Evolutionary conservation across 2,888 invertebrate species (phyloP).

Genomic region (Melangyna quadrimaculata): DNA sequence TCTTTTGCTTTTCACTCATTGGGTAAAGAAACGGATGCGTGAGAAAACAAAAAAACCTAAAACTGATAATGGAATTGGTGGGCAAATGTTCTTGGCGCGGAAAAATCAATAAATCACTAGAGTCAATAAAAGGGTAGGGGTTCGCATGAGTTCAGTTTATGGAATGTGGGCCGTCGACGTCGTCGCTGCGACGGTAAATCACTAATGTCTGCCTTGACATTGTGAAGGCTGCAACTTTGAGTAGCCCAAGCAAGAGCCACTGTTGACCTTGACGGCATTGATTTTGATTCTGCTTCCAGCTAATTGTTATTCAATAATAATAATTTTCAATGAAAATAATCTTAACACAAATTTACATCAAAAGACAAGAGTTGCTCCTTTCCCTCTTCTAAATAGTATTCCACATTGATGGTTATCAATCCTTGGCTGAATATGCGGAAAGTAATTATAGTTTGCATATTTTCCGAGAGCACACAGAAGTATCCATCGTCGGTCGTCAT

Average conservation of each 20-base stretch:
- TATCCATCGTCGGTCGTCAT: slow-evolving; percentile 87
- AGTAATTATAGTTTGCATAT: slow-evolving; percentile 86
- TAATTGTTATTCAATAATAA: slow-evolving; percentile 21
- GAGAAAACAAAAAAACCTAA: slow-evolving; percentile 9
- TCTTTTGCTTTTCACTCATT: slow-evolving; percentile 15
- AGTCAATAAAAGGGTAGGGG: slow-evolving; percentile 20
- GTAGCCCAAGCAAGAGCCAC: neutral
- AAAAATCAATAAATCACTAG: slow-evolving; percentile 64
- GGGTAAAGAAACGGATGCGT: slow-evolving; percentile 36
- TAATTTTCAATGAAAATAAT: neutral
- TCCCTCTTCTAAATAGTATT: slow-evolving; percentile 89
- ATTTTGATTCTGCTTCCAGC: slow-evolving; percentile 46
- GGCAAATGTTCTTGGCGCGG: slow-evolving; percentile 29
- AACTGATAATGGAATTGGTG: neutral
- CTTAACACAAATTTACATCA: slow-evolving; percentile 84
- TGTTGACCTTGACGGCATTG: slow-evolving; percentile 63
- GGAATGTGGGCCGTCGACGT: neutral
- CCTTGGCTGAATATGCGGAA: slow-evolving; percentile 89
- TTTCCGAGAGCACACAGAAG: slow-evolving; percentile 87
- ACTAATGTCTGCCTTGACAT: slow-evolving; percentile 32
- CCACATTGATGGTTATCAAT: slow-evolving; percentile 90
- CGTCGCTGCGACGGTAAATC: neutral
- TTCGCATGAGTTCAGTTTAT: neutral
- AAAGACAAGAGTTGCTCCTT: slow-evolving; percentile 88
- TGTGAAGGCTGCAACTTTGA: slow-evolving; percentile 28